Base-by-base conservation (phyloP, 2,888 invertebrate genomes). In the Diadegma fenestrale region DNA sequence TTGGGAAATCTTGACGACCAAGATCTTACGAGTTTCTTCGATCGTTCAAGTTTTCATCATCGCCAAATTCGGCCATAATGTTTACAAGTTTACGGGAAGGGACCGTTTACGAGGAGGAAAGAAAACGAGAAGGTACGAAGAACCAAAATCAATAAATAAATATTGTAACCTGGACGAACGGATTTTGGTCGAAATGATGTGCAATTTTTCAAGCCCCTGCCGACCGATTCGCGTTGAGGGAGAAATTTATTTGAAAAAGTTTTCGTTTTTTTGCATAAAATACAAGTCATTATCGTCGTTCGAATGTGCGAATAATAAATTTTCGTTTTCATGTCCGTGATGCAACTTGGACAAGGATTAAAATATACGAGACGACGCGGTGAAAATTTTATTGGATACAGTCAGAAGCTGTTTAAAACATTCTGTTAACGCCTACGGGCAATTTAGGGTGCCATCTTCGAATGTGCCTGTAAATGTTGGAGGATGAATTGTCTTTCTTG, bases 401-500 rank as follows among this genome's bases (percentile, higher is more conserved):
- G 19, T 37, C 14, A 17, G 14, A 73, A 73, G 33, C 17, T 41
- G 43, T 69, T 90, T 84, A 94, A 76, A 91, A 93, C 89, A 91
- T 90, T 87, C 90, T 93, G 66, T 91, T 92, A 33, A 93, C 91
- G 45, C 90, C 89, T 58, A 93, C 91, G 0, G 91, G 91, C 68
- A 91, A 68, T n/a, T 90, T 88, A 0, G 93, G 92, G 86, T 94
- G 94, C 94, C 94, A 93, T 14, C 93, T 89, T 80, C 93, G 89
- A n/a, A 94, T 92, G 86, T 94, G 94, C 72, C 93, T 90, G 83
- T 94, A 93, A 86, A 94, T 91, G 86, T 93, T 94, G 30, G 93
- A 94, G 10, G 93, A 93, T 6, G 93, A 93, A 86, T 94, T 94
- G 82, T 94, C 94, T 88, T 92, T 93, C 86, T 93, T 93, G 80